A percentile compares a stretch with the other conserved stretches of the same genome.
phyloP scores from a whole-genome alignment of 2,113 vertebrate genomes.

The Andinoacara biseriatus region DNA sequence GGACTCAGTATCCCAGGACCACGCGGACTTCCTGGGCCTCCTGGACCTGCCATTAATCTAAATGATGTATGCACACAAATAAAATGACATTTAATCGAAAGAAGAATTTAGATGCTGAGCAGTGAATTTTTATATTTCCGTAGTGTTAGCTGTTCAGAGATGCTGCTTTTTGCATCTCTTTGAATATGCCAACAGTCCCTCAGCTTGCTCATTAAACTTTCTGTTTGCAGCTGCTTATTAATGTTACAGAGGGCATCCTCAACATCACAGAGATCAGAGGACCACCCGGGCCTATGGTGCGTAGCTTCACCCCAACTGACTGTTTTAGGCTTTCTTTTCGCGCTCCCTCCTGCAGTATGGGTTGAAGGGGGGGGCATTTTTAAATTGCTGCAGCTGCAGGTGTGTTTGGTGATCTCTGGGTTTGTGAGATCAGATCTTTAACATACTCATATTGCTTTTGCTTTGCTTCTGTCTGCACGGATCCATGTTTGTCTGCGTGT shows the following conservation, averaged over 20 bases:
- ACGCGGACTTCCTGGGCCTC: slow-evolving; percentile 86
- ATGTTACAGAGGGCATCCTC: slow-evolving; percentile 78
- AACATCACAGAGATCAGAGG: slow-evolving; percentile 84
- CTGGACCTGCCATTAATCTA: slow-evolving; percentile 79
- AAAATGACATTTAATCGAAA: background rate
- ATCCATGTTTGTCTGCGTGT: background rate
- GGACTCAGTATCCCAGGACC: slow-evolving; percentile 83
- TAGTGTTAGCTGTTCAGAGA: background rate
- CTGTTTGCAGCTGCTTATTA: slow-evolving; percentile 81
- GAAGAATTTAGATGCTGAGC: background rate
- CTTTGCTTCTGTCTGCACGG: background rate
- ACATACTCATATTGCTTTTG: background rate
- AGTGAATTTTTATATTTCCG: accelerated
- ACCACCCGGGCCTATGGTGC: slow-evolving; percentile 82
- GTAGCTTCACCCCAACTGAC: slow-evolving; percentile 43
- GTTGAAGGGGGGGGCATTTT: background rate
- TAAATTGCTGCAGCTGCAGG: background rate
- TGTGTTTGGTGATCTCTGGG: background rate
- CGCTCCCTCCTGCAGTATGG: background rate
- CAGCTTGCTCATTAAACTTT: background rate
- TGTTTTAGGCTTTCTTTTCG: background rate
- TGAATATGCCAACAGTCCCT: background rate
- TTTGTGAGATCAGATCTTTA: background rate
- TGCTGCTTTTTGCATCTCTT: background rate
- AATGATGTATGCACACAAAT: slow-evolving; percentile 79